Percentiles rank a stretch among this genome's conserved stretches.
phyloP scores from a whole-genome alignment of 2,797 vertebrate genomes.

The Pelobates cultripes region DNA sequence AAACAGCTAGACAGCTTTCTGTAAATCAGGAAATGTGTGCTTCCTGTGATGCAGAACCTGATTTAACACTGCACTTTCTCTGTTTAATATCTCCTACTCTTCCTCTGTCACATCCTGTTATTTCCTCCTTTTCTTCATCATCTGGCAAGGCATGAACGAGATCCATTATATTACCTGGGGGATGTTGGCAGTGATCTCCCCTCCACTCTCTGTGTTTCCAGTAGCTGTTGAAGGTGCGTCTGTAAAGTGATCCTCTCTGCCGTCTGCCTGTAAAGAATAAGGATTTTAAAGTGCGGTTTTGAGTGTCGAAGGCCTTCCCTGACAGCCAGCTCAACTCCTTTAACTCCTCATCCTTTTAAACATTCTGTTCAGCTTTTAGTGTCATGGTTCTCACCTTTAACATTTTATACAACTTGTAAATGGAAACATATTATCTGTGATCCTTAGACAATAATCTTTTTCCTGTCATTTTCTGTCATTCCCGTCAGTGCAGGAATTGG shows the following conservation, averaged over 20 bases:
- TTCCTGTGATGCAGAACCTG: constrained; percentile 5
- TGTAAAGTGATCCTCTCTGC: constrained; percentile 85
- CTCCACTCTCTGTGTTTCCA: constrained; percentile 80
- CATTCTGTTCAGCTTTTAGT: constrained; percentile 2
- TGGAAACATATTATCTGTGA: constrained; percentile 7
- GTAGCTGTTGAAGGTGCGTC: constrained; percentile 88
- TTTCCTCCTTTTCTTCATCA: constrained; percentile 14
- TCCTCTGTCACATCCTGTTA: not conserved
- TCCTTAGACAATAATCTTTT: too few species aligned
- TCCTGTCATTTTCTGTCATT: too few species aligned
- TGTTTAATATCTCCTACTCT: constrained; percentile 15
- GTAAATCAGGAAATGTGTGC: constrained; percentile 2
- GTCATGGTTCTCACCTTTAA: constrained; percentile 19
- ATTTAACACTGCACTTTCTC: not conserved
- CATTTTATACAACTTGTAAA: constrained; percentile 15
- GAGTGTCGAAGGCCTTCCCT: not conserved
- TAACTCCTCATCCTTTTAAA: not conserved
- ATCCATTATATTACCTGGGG: constrained; percentile 76
- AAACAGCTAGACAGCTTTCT: not conserved
- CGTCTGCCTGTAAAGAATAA: constrained; percentile 79
- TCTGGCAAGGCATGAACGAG: constrained; percentile 25
- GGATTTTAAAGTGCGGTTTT: not conserved
- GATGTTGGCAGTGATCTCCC: constrained; percentile 77
- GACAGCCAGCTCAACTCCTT: not conserved
- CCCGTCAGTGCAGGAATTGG: too few species aligned